Evolutionary conservation across 2,888 invertebrate species (phyloP), one percentile per base, ranked within the genome.

Genomic region (Watsonalla cultraria): DNA sequence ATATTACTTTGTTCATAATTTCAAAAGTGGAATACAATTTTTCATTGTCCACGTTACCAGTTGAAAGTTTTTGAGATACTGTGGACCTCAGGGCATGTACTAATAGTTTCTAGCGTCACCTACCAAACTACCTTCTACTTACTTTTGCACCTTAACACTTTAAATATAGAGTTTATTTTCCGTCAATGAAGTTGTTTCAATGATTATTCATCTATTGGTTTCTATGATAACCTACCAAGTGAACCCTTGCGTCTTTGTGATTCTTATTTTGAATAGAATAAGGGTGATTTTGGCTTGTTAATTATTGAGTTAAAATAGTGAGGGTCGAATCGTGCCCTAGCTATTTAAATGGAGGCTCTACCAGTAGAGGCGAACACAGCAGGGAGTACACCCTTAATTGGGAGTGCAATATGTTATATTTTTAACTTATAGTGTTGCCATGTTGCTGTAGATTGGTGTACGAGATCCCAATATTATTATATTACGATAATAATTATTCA

Each of bases 371-470:
- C 63, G 62, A 72, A 70, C 83, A 8, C 90, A 90, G 89, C 90
- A 78, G 90, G 90, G 86, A 76, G 89, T 73, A 67, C 65, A 64
- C 71, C 90, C 88, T 84, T 89, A 90, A 90, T 90, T 90, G 90
- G 90, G 75, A 80, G 80, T 72, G 84, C 87, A 82, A 90, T 90
- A 90, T 81, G 83, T 89, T 86, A 88, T 70, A 67, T 72, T 76
- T 78, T 78, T 76, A 74, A 76, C 70, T 73, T 62, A 70, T 69
- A 72, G 65, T 64, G 61, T 66, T 68, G 66, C 72, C 58, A 58
- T 58, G 57, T 59, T 63, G 57, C 61, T 70, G 60, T 60, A 61
- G 64, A 80, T 74, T 80, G 79, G 78, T 65, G 56, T 57, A 46
- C 51, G 52, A 45, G 46, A 51, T 55, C 63, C 54, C n/a, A n/a